These are phyloP conservation scores for Castor canadensis DNA, from an alignment of 2,113 vertebrate genomes.

Conservation along the genomic window DNA sequence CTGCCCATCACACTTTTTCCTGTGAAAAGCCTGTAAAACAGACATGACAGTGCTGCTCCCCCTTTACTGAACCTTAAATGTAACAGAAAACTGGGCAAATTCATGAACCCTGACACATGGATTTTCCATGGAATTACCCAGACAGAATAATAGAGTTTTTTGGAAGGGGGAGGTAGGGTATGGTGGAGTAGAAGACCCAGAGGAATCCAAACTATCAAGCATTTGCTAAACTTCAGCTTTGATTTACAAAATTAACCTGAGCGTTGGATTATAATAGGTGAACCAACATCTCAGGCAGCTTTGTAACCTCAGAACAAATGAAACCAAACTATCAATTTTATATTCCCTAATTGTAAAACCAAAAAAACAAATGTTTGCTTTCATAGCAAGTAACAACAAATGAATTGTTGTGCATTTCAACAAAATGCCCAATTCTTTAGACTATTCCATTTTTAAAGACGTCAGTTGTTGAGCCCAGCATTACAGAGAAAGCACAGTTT, in stretches of 20 bases:
- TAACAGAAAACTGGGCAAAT: neutral
- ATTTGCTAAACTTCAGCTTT: neutral
- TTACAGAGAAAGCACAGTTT: conserved; percentile 37
- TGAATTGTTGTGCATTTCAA: conserved; percentile 8
- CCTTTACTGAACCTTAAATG: neutral
- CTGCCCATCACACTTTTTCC: neutral
- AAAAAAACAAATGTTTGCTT: conserved; percentile 34
- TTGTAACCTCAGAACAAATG: neutral
- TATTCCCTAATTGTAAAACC: conserved; percentile 42
- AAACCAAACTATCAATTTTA: conserved; percentile 40
- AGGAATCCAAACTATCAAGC: neutral
- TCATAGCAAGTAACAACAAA: neutral
- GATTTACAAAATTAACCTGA: neutral
- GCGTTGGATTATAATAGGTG: conserved; percentile 22
- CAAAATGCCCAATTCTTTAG: conserved; percentile 13
- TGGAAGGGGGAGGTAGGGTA: too few species aligned
- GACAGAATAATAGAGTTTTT: neutral
- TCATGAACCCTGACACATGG: neutral
- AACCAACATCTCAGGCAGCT: neutral
- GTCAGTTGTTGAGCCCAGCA: conserved; percentile 41
- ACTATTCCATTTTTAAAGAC: conserved; percentile 47
- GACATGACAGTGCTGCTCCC: neutral
- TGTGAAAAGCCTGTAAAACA: neutral
- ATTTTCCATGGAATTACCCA: neutral
- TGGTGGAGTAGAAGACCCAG: fast-evolving